Percentiles rank a stretch among this genome's conserved stretches.
These are phyloP conservation scores for Apomyelois bistriatella DNA, from an alignment of 2,888 invertebrate genomes.

Conservation along the genomic window DNA sequence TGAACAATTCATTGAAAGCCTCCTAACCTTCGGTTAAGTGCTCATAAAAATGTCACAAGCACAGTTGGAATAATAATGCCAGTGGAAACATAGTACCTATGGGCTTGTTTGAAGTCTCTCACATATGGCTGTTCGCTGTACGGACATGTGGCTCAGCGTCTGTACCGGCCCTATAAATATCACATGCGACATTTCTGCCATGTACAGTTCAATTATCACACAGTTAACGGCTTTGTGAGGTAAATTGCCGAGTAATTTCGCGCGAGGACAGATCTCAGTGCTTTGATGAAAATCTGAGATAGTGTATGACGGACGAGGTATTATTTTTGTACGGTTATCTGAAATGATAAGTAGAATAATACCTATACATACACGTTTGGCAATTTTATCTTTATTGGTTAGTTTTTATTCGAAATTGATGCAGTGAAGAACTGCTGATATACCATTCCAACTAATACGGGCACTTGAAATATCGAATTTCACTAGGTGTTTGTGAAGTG, in stretches of 20 bases:
- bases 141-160: too few species aligned
- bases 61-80: constrained; percentile 16
- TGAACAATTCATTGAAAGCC: neutral
- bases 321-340: constrained; percentile 25
- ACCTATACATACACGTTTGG: constrained; percentile 10
- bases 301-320: constrained; percentile 15
- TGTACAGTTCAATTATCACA: constrained; percentile 41
- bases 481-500: constrained; percentile 1
- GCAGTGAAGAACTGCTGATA: constrained; percentile 3
- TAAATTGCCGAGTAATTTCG: constrained; percentile 22
- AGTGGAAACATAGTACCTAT: constrained; percentile 23
- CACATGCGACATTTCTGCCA: constrained; percentile 17
- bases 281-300: constrained; percentile 21
- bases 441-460: neutral
- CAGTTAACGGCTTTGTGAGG: constrained; percentile 19
- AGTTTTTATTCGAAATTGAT: constrained; percentile 2
- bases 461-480: neutral
- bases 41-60: constrained; percentile 24
- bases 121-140: constrained; percentile 10
- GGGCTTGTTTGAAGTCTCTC: constrained; percentile 9
- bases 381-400: constrained; percentile 10
- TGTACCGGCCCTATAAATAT: constrained; percentile 22
- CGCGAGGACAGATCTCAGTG: constrained; percentile 27
- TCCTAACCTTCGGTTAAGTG: constrained; percentile 12
- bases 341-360: constrained; percentile 30